Conservation (phyloP, 2,113 vertebrate species). For the Oostethus manadensis region DNA sequence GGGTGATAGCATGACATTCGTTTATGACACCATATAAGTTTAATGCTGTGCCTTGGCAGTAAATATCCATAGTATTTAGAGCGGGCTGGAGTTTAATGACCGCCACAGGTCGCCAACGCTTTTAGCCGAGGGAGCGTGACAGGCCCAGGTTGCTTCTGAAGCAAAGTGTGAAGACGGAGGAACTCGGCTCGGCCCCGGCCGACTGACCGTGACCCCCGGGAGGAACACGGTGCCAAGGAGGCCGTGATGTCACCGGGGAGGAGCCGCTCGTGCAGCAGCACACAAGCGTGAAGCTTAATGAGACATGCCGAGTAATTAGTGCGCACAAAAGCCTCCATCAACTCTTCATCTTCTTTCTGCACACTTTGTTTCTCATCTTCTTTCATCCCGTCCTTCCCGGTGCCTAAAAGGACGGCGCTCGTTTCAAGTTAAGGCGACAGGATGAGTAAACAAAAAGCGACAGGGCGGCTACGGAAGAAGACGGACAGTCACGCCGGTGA, state of each 20-base stretch:
- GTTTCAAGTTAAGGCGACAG: slow-evolving; percentile 32
- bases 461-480: background rate
- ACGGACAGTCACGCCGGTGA: slow-evolving; percentile 25
- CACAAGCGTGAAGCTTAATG: slow-evolving; percentile 35
- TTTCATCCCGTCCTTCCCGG: slow-evolving; percentile 20
- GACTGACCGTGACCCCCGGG: slow-evolving; percentile 35
- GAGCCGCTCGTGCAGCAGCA: background rate
- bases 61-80: slow-evolving; percentile 39
- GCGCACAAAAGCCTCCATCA: slow-evolving; percentile 35
- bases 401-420: slow-evolving; percentile 21
- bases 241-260: slow-evolving; percentile 19
- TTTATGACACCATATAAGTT: slow-evolving; percentile 37
- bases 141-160: slow-evolving; percentile 43
- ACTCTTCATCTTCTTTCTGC: slow-evolving; percentile 27
- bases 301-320: slow-evolving; percentile 56
- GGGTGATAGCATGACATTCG: slow-evolving; percentile 43
- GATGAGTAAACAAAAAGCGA: slow-evolving; percentile 34
- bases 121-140: slow-evolving; percentile 53
- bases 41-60: slow-evolving; percentile 44
- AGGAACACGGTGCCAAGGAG: slow-evolving; percentile 35
- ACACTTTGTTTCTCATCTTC: slow-evolving; percentile 19
- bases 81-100: slow-evolving; percentile 43
- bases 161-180: slow-evolving; percentile 28
- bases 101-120: slow-evolving; percentile 45
- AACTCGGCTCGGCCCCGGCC: slow-evolving; percentile 11